Conservation (phyloP, 2,797 vertebrate genomes). For the Odontamblyopus lacepedii region DNA sequence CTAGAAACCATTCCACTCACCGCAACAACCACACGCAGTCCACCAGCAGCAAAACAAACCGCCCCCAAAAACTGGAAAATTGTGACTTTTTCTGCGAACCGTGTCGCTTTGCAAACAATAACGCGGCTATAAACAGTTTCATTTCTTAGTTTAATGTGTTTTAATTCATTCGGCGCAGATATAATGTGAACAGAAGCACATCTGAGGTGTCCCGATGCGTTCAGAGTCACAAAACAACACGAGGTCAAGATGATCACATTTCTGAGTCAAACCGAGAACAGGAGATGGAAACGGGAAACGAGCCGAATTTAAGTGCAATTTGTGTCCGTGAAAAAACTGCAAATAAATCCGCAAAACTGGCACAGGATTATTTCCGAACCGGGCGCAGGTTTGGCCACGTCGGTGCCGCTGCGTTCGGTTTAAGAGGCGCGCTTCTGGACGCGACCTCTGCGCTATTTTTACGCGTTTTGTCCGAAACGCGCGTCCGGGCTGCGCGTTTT, state of each 20-base stretch:
- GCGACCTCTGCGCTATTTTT: background rate
- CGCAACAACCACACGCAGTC: background rate
- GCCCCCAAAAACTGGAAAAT: background rate
- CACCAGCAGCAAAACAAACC: background rate
- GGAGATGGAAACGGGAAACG: background rate
- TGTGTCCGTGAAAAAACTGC: background rate
- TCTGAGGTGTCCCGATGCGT: background rate
- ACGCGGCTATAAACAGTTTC: accelerated
- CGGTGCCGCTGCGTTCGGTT: background rate
- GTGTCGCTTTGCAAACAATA: accelerated
- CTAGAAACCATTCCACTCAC: background rate
- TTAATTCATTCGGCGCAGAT: background rate
- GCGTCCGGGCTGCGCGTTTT: background rate
- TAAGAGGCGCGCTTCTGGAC: conserved; percentile 1
- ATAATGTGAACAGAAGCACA: too few species aligned
- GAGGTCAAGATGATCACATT: background rate
- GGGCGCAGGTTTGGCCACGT: background rate
- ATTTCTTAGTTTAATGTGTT: accelerated
- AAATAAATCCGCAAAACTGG: background rate
- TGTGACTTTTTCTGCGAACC: background rate
- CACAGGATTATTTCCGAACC: too few species aligned
- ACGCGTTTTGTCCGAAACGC: conserved; percentile 1
- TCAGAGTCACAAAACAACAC: background rate
- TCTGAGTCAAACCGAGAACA: background rate
- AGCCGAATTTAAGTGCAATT: background rate